phyloP scores from a whole-genome alignment of 2,113 vertebrate species.

The Aldabrachelys gigantea region DNA sequence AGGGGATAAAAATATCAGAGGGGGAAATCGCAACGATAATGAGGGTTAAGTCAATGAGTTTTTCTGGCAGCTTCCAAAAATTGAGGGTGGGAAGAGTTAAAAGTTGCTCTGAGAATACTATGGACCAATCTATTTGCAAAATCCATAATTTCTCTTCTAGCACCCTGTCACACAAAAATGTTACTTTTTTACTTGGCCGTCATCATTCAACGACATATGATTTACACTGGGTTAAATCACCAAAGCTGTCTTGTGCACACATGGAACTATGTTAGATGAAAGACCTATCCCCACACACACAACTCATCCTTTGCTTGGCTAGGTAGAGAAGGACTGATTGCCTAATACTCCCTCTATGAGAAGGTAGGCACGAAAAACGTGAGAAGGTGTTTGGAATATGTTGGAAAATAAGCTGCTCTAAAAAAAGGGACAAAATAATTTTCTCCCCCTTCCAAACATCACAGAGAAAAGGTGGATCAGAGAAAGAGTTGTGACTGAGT shows the following conservation, averaged over 20 bases:
- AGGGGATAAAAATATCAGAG: neutral
- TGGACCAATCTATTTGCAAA: neutral
- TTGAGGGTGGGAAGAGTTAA: neutral
- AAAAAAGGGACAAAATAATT: neutral
- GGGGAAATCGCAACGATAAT: neutral
- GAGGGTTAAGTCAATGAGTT: constrained; percentile 25
- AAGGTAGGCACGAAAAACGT: neutral
- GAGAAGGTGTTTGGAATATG: neutral
- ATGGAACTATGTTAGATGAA: neutral
- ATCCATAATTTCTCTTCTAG: constrained; percentile 9
- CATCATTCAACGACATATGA: neutral
- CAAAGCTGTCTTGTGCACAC: neutral
- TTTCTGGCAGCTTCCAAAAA: neutral
- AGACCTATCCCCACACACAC: neutral
- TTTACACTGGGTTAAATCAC: neutral
- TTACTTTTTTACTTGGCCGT: fast-evolving
- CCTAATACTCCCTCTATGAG: neutral
- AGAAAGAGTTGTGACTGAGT: neutral
- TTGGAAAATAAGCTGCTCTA: neutral
- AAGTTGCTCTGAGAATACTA: neutral
- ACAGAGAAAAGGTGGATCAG: neutral
- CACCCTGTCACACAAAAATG: neutral
- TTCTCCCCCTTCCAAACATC: neutral
- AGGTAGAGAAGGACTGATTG: neutral
- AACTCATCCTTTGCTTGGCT: neutral